Percentiles rank a stretch among this genome's conserved stretches.
phyloP scores from a whole-genome alignment of 2,797 vertebrate species.

The Caiman crocodilus region DNA sequence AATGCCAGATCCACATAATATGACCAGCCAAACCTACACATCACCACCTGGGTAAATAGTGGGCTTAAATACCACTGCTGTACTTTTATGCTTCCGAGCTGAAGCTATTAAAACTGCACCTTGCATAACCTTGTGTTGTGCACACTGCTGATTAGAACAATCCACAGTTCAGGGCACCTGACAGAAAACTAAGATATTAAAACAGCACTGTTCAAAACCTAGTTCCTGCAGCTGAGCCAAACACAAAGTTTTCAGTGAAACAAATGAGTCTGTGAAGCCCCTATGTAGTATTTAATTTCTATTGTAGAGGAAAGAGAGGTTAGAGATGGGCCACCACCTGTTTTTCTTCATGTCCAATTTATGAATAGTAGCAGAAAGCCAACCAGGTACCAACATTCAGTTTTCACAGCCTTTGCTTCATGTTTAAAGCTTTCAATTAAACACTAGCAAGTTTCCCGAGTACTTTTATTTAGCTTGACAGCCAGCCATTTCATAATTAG shows the following conservation, averaged over 20 bases:
- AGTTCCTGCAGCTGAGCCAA: constrained; percentile 37
- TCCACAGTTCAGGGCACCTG: neutral
- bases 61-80: neutral
- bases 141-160: neutral
- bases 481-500: neutral
- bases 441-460: neutral
- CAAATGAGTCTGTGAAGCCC: neutral
- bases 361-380: constrained; percentile 24
- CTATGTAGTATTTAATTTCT: neutral
- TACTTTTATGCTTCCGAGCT: neutral
- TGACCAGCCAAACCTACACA: neutral
- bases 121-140: neutral
- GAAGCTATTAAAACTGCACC: neutral
- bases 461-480: neutral
- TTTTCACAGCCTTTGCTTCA: constrained; percentile 19
- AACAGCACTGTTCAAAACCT: constrained; percentile 22
- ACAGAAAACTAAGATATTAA: constrained; percentile 37
- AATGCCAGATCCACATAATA: neutral
- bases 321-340: constrained; percentile 16
- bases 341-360: constrained; percentile 11
- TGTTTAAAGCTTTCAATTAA: neutral
- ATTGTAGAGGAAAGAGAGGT: neutral
- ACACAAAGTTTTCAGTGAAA: constrained; percentile 40
- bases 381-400: neutral
- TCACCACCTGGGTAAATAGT: neutral